Base-by-base conservation (phyloP, 1,140 invertebrate species). In the Dysdera silvatica region DNA sequence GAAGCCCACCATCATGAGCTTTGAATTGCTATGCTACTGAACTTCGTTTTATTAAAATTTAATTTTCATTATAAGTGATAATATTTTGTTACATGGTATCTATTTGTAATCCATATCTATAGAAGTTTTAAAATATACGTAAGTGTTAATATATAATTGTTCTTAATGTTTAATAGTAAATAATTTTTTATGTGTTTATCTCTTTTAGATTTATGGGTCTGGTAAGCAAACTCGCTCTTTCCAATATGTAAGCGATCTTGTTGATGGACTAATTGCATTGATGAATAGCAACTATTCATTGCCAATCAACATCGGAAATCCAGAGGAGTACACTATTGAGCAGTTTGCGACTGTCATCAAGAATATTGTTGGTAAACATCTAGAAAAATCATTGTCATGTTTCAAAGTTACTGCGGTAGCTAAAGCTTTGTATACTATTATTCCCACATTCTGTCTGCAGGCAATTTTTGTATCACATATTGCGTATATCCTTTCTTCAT, bases 281-380 rank as follows among this genome's bases (percentile, higher is more conserved):
- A 99, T 99, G 96, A 85, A 85, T 35, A 92, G 89, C 31, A 98
- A 96, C 80, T 96, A 91, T 73, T 87, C 89, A 0, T 80, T 85
- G 68, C 96, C 97, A 23, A 84, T 99, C 0, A 99, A 99, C 79
- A 77, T 99, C 58, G 97, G 97, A 28, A 99, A 99, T 82, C 96
- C 97, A 2, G 90, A 94, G 31, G 97, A 99, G 78, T 89, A 97
- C 75, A 91, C 91, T 1, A 98, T 99, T 69, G 83, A 88, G 81
- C 87, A 98, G 75, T 98, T 99, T 80, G 95, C 96, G 0, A 74
- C 82, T 40, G 91, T 95, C 67, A 98, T 99, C 62, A 88, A 87
- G 73, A 82, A 89, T 54, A 55, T 81, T 53, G 76, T 83, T 29
- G 78, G 80, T 80, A 65, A 68, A 74, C 71, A 7, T 53, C 12